phyloP scores from a whole-genome alignment of 2,888 invertebrate species.

The Marronus borbonicus region DNA sequence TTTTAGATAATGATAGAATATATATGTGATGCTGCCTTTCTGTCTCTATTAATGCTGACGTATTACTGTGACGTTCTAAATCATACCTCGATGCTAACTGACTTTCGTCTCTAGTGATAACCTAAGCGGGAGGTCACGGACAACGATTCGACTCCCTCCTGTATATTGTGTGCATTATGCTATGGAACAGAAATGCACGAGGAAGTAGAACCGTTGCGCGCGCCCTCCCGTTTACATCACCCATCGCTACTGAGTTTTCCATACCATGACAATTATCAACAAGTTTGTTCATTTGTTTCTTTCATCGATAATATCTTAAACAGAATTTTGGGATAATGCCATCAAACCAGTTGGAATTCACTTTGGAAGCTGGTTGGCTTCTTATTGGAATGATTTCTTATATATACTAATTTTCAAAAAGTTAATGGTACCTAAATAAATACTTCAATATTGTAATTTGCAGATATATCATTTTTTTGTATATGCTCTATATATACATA shows the following conservation, averaged over 20 bases:
- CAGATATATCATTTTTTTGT: constrained; percentile 22
- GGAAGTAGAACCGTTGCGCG: too few species aligned
- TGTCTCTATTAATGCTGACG: too few species aligned
- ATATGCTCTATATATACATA: constrained; percentile 38
- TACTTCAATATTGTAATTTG: constrained; percentile 20
- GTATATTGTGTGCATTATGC: too few species aligned
- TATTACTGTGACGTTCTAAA: too few species aligned
- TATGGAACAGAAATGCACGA: too few species aligned
- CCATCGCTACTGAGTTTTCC: background rate
- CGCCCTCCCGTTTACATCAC: too few species aligned
- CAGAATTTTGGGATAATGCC: constrained; percentile 1
- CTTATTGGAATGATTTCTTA: constrained; percentile 19
- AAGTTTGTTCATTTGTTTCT: constrained; percentile 14
- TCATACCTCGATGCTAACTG: too few species aligned
- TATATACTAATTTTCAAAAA: constrained; percentile 9
- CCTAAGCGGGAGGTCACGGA: too few species aligned
- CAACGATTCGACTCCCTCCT: too few species aligned
- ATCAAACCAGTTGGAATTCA: background rate
- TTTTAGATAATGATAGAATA: too few species aligned
- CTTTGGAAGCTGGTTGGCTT: background rate
- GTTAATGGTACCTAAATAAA: constrained; percentile 23
- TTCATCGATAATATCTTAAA: constrained; percentile 34
- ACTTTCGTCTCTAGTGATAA: too few species aligned
- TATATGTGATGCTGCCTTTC: too few species aligned
- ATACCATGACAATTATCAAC: background rate